A percentile compares a stretch with the other conserved stretches of the same genome.
phyloP scores from a whole-genome alignment of 2,888 invertebrate species.

The Andrena praecox region DNA sequence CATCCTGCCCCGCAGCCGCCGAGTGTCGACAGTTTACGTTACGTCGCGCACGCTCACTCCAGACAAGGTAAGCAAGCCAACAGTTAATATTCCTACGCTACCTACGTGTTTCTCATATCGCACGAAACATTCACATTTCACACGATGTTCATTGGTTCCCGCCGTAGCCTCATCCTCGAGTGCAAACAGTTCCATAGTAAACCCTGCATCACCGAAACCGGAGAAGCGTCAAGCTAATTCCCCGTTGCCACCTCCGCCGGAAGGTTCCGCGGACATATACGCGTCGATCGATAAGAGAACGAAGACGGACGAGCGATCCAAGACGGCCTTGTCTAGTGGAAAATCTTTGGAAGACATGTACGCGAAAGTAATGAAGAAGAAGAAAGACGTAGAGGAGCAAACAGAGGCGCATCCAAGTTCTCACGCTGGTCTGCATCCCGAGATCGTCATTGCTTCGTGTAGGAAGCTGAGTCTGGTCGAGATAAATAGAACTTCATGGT shows the following conservation, averaged over 20 bases:
- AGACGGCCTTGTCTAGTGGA: slow-evolving; percentile 72
- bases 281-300: slow-evolving; percentile 82
- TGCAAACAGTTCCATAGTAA: slow-evolving; percentile 90
- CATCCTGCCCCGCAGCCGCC: slow-evolving; percentile 86
- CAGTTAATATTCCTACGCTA: not conserved
- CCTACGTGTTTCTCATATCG: not conserved
- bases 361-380: slow-evolving; percentile 93
- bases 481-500: slow-evolving; percentile 80
- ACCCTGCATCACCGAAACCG: slow-evolving; percentile 94
- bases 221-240: slow-evolving; percentile 96
- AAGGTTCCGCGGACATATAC: slow-evolving; percentile 82
- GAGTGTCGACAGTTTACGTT: slow-evolving; percentile 88
- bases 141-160: not conserved
- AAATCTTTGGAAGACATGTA: slow-evolving; percentile 95
- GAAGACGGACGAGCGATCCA: slow-evolving; percentile 77
- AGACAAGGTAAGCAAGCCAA: slow-evolving; percentile 86
- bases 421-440: slow-evolving; percentile 56
- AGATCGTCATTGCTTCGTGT: slow-evolving; percentile 45
- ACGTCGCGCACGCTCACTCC: slow-evolving; percentile 87
- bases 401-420: slow-evolving; percentile 64
- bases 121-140: not conserved
- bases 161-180: slow-evolving; percentile 89
- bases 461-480: slow-evolving; percentile 80
- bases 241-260: slow-evolving; percentile 93
- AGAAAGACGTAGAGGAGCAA: slow-evolving; percentile 84